A percentile compares a stretch with the other conserved stretches of the same genome.
These are phyloP conservation scores for Anoncus sp. DNA, from an alignment of 2,888 invertebrate species.

Conservation along the genomic window DNA sequence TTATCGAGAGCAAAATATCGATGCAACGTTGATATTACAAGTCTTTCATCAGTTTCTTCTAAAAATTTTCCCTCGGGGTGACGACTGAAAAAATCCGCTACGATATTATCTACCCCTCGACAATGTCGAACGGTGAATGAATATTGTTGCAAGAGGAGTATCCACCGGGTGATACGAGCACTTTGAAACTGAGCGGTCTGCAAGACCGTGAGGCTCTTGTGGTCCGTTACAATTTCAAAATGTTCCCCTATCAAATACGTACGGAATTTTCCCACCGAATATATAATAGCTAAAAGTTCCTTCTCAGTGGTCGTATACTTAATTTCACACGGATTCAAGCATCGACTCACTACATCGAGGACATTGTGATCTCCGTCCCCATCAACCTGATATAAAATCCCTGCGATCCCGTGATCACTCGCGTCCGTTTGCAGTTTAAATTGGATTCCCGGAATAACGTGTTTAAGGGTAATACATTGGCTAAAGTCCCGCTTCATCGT, in stretches of 20 bases:
- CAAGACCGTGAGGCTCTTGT: constrained; percentile 19
- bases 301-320: constrained; percentile 37
- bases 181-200: constrained; percentile 23
- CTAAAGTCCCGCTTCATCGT: constrained; percentile 43
- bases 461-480: constrained; percentile 31
- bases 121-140: constrained; percentile 17
- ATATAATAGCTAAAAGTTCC: constrained; percentile 32
- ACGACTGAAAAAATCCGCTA: too few relatives aligned
- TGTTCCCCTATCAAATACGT: neutral
- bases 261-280: constrained; percentile 6
- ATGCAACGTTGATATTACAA: constrained; percentile 1
- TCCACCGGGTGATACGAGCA: constrained; percentile 8
- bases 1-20: neutral
- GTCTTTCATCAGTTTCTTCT: neutral
- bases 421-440: constrained; percentile 57
- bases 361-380: constrained; percentile 17
- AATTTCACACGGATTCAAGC: constrained; percentile 30
- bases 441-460: constrained; percentile 21
- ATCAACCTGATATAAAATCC: constrained; percentile 11
- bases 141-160: constrained; percentile 31
- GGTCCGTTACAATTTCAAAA: constrained; percentile 25
- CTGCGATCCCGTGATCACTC: constrained; percentile 10
- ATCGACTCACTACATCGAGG: constrained; percentile 57
- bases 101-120: constrained; percentile 67
- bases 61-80: constrained; percentile 3